phyloP scores from a whole-genome alignment of 2,888 invertebrate species.

The Cabera pusaria region DNA sequence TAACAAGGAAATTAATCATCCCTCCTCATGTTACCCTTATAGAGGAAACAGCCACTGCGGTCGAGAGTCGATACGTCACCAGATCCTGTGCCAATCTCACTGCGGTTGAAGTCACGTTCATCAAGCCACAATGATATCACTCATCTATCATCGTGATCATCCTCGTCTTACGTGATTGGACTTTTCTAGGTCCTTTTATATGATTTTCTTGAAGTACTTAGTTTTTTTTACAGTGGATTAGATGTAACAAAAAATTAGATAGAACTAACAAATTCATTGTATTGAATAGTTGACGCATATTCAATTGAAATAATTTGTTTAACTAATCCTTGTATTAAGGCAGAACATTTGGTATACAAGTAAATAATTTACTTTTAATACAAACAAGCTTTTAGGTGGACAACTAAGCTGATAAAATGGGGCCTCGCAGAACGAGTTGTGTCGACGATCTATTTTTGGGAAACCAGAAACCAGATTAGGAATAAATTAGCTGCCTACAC shows the following conservation, averaged over 20 bases:
- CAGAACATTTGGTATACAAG: too few species aligned
- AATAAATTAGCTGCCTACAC: slow-evolving; percentile 17
- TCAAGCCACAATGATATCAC: slow-evolving; percentile 1
- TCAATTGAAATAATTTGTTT: too few species aligned
- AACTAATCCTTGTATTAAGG: too few species aligned
- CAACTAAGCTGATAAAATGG: slow-evolving; percentile 7
- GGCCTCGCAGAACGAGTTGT: slow-evolving; percentile 13
- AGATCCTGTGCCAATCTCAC: slow-evolving; percentile 30
- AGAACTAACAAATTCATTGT: too few species aligned
- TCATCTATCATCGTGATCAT: slow-evolving; percentile 1
- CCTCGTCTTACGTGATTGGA: too few species aligned
- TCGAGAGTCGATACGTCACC: slow-evolving; percentile 35
- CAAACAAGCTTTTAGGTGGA: too few species aligned
- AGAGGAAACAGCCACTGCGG: slow-evolving; percentile 36
- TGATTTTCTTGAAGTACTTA: too few species aligned
- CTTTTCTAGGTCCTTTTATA: too few species aligned
- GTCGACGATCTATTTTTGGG: slow-evolving; percentile 13
- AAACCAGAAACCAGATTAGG: slow-evolving; percentile 18
- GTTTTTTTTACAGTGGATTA: too few species aligned
- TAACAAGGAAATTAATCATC: slow-evolving; percentile 11
- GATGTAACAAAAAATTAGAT: too few species aligned
- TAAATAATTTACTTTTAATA: too few species aligned
- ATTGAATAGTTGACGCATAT: too few species aligned
- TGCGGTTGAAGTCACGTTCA: slow-evolving; percentile 15
- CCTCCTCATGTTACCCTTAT: slow-evolving; percentile 4